phyloP scores from a whole-genome alignment of 1,140 invertebrate species.

The Homalodisca vitripennis region DNA sequence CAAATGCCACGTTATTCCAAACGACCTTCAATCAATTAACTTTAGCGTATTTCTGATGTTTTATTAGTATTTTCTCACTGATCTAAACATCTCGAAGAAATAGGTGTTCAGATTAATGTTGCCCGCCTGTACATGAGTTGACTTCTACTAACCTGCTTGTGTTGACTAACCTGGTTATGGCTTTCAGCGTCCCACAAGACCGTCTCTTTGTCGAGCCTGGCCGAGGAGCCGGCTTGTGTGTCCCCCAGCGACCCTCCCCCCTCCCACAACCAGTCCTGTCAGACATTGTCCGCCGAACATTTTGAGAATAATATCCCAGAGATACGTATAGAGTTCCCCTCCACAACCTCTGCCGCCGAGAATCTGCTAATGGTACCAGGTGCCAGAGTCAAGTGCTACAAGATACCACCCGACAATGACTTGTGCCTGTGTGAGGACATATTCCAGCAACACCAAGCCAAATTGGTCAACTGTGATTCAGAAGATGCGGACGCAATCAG shows the following conservation, averaged over 20 bases:
- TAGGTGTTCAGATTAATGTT: no score
- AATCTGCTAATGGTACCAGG: slow-evolving; percentile 36
- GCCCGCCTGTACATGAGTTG: neutral
- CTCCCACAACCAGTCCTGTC: slow-evolving; percentile 14
- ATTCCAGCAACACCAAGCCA: slow-evolving; percentile 43
- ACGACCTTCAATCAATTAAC: no score
- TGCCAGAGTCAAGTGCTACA: slow-evolving; percentile 38
- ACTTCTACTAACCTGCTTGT: neutral
- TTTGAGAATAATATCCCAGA: slow-evolving; percentile 25
- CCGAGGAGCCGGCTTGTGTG: neutral
- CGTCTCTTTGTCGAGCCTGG: slow-evolving; percentile 7
- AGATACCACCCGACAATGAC: slow-evolving; percentile 37
- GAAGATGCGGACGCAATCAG: slow-evolving; percentile 41
- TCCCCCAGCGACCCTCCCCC: neutral
- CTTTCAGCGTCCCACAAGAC: slow-evolving; percentile 12
- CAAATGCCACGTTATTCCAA: no score
- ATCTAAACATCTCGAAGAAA: no score
- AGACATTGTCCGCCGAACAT: slow-evolving; percentile 7
- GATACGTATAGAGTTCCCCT: slow-evolving; percentile 31
- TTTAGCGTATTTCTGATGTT: no score
- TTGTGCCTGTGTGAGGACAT: slow-evolving; percentile 41
- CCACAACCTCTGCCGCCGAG: slow-evolving; percentile 18
- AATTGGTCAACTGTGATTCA: slow-evolving; percentile 41
- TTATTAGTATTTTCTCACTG: no score
- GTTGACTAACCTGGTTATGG: neutral